These are phyloP conservation scores for Tethya wilhelma DNA, from an alignment of 37 sponge, comb jelly and placozoan genomes.

Conservation along the genomic window DNA sequence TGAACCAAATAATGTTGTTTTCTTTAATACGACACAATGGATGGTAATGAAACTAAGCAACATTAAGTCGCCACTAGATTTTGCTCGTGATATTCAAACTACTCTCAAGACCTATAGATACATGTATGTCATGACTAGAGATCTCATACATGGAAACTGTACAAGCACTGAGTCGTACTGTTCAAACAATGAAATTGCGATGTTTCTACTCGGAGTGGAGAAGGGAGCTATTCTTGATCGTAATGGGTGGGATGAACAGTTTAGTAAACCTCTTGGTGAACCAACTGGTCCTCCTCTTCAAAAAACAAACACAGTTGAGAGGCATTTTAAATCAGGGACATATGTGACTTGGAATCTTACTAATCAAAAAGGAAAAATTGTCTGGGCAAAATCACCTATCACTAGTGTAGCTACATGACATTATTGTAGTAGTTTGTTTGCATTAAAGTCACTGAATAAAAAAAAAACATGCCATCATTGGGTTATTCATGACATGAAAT, in stretches of 20 bases:
- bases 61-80: not conserved
- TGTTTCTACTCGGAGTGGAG: slow-evolving; percentile 18
- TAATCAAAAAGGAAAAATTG: slow-evolving; percentile 28
- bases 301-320: not conserved
- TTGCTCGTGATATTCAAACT: not conserved
- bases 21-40: slow-evolving; percentile 10
- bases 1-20: slow-evolving; percentile 10
- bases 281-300: slow-evolving; percentile 46
- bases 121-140: not conserved
- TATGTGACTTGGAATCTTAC: slow-evolving; percentile 35
- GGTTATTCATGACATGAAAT: no score
- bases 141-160: slow-evolving; percentile 16
- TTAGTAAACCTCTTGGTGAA: slow-evolving; percentile 38
- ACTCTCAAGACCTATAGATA: not conserved
- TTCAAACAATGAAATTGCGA: slow-evolving; percentile 1
- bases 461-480: no score
- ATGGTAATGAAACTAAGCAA: not conserved
- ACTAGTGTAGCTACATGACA: not conserved
- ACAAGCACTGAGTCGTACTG: slow-evolving; percentile 1
- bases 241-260: no score
- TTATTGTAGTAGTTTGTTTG: not conserved
- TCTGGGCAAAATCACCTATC: slow-evolving; percentile 13
- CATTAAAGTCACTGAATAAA: no score
- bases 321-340: slow-evolving; percentile 49
- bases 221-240: no score